Evolutionary conservation across 2,113 vertebrate species (phyloP).

Genomic region (Microcebus jonahi): DNA sequence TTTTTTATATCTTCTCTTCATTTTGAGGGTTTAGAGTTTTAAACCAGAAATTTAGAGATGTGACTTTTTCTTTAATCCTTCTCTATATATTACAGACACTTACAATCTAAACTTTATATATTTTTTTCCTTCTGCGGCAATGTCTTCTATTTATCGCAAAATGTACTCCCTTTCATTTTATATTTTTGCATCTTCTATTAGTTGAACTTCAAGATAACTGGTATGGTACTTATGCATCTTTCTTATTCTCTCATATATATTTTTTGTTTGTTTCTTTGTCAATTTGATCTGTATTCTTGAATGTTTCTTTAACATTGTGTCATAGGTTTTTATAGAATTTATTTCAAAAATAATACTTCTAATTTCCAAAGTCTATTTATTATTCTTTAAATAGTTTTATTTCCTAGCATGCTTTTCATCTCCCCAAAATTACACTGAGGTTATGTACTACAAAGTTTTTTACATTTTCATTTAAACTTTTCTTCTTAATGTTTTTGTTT

Average conservation of each 20-base stretch:
- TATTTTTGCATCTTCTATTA: not conserved
- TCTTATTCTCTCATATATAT: not conserved
- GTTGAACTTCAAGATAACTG: not conserved
- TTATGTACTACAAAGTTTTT: not conserved
- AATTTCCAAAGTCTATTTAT: not conserved
- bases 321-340: not conserved
- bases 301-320: not conserved
- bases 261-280: not conserved
- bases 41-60: not conserved
- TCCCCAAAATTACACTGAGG: not conserved
- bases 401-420: not conserved
- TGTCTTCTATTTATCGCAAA: not conserved
- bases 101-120: not conserved
- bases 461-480: not conserved
- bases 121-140: not conserved
- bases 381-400: not conserved
- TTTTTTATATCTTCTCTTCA: not conserved
- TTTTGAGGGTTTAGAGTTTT: not conserved
- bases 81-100: not conserved
- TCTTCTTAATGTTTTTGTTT: not conserved
- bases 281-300: not conserved
- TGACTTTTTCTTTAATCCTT: not conserved
- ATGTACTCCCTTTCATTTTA: not conserved
- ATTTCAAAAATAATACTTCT: not conserved
- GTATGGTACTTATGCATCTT: not conserved